phyloP scores from a whole-genome alignment of 2,797 vertebrate genomes.

The Cyprinodon diabolis region DNA sequence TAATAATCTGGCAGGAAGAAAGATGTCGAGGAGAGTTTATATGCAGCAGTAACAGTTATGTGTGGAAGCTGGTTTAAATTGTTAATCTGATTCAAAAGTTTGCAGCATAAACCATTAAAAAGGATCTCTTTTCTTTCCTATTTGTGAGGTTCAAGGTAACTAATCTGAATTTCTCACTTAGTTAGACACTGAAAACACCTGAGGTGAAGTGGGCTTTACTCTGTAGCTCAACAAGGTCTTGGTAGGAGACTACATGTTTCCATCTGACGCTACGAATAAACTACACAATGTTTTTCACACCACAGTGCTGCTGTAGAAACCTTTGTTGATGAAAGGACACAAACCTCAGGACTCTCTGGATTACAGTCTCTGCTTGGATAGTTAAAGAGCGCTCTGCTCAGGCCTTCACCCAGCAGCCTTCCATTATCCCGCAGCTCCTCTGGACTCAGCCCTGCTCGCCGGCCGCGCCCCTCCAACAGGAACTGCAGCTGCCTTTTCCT shows the following conservation, averaged over 20 bases:
- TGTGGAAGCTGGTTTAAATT: too few relatives aligned
- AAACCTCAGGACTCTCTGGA: slow-evolving; percentile 89
- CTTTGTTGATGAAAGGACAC: background rate
- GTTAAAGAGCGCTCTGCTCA: slow-evolving; percentile 86
- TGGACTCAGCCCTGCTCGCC: slow-evolving; percentile 80
- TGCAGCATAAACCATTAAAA: too few relatives aligned
- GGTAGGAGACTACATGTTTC: background rate
- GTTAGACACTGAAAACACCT: background rate
- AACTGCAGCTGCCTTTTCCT: slow-evolving; percentile 93
- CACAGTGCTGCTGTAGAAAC: background rate
- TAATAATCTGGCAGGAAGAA: too few relatives aligned
- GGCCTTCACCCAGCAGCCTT: slow-evolving; percentile 86
- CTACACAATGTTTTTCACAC: background rate
- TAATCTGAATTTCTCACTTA: too few relatives aligned
- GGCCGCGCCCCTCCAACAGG: slow-evolving; percentile 89
- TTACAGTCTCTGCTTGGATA: slow-evolving; percentile 87
- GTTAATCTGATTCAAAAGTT: too few relatives aligned
- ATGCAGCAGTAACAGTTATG: too few relatives aligned
- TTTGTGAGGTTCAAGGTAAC: too few relatives aligned
- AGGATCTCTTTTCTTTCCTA: too few relatives aligned
- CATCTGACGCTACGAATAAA: background rate
- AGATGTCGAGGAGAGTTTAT: too few relatives aligned
- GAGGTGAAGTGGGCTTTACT: background rate
- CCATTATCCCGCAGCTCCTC: slow-evolving; percentile 88
- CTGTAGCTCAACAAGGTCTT: background rate